Evolutionary conservation across 2,888 invertebrate genomes (phyloP), one percentile per base, ranked within the genome.

Genomic region (Dexiosoma caninum): DNA sequence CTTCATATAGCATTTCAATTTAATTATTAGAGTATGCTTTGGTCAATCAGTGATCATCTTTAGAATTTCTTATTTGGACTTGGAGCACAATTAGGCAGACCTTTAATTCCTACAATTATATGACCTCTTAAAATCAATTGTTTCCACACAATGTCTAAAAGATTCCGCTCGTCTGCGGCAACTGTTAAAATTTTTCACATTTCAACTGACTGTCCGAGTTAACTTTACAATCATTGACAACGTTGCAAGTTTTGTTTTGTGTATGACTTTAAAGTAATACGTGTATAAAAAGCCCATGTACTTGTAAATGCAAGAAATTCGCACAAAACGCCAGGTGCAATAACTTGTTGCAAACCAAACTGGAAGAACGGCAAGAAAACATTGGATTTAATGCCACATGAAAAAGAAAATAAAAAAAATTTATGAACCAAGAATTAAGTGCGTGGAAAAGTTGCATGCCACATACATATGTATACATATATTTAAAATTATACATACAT

Each of bases 311-410:
- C 59, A 60, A 67, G 62, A 72, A 71, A 49, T 67, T 64, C 32
- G 59, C 53, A 71, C 32, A 80, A 76, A 66, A 72, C 21, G 72
- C 77, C 72, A 83, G 78, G 75, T 78, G 78, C 75, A 69, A 72
- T 78, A 69, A 82, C 77, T 74, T 80, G 78, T 67, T 78, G 57
- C 10, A 35, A 40, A 27, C 27, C 30, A 62, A 77, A 62, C 69
- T 55, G 37, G 40, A 59, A 40, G 66, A 66, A 64, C 51, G 44
- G 10, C 23, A 23, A 30, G 27, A 37, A 16, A 60, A 44, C 16
- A 67, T 16, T 49, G 46, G 60, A 60, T 57, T 57, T 55, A 40
- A 37, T 27, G 62, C 51, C 14, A 72, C 46, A 64, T 23, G 44
- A 40, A 37, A 14, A 59, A 27, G 40, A 71, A 19, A 55, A 1